Percentiles rank a stretch among this genome's conserved stretches.
Conservation (phyloP, 1,140 invertebrate genomes). For the Drosophila sechellia region DNA sequence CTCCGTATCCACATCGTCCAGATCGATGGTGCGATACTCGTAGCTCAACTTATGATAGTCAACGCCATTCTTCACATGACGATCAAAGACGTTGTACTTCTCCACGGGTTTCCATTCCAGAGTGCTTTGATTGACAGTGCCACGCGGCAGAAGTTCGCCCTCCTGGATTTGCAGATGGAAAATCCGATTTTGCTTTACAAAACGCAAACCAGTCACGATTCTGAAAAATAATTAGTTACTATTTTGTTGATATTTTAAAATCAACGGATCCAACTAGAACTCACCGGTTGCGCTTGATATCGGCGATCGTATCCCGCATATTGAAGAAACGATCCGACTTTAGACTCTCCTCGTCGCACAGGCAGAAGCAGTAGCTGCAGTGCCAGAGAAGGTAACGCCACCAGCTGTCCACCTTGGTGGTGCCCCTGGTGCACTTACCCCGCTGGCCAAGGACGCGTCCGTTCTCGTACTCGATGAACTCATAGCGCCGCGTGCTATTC, state of each 20-base stretch:
- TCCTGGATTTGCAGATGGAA: constrained; percentile 94
- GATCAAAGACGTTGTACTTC: constrained; percentile 86
- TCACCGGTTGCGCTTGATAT: constrained; percentile 91
- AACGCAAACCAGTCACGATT: constrained; percentile 91
- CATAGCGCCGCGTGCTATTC: constrained; percentile 88
- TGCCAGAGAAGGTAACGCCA: constrained; percentile 93
- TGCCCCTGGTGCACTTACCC: constrained; percentile 86
- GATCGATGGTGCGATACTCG: constrained; percentile 90
- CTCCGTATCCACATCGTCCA: constrained; percentile 90
- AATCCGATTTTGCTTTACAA: constrained; percentile 90
- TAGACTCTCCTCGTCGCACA: constrained; percentile 91
- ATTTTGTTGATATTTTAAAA: neutral
- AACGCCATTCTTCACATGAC: constrained; percentile 85
- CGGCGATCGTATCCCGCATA: constrained; percentile 87
- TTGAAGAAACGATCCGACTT: constrained; percentile 92
- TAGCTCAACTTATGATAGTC: constrained; percentile 92
- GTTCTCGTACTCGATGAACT: constrained; percentile 94
- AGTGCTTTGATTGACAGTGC: constrained; percentile 87
- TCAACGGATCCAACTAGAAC: constrained; percentile 16
- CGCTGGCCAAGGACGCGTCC: constrained; percentile 88
- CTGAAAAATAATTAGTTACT: constrained; percentile 81
- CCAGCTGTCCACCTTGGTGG: constrained; percentile 92
- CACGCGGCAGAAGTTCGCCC: constrained; percentile 88
- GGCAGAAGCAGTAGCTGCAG: constrained; percentile 95
- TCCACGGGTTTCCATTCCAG: constrained; percentile 89